These are phyloP conservation scores for Pedetes capensis DNA, from an alignment of 2,113 vertebrate species.

Conservation along the genomic window DNA sequence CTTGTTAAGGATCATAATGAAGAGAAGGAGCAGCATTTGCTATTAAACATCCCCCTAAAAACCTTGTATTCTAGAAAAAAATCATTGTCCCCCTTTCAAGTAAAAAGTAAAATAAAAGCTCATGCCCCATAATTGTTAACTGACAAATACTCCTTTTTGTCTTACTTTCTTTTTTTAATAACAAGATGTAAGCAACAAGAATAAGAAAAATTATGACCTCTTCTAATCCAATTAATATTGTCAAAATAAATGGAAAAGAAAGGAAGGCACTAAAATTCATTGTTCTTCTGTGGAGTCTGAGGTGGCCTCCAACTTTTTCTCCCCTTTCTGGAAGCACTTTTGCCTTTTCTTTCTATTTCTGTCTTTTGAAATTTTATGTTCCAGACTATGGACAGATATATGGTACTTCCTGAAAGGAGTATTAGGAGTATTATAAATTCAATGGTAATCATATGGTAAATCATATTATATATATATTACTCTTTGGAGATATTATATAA, in stretches of 20 bases:
- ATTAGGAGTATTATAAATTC: neutral
- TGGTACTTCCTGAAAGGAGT: neutral
- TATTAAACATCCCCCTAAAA: neutral
- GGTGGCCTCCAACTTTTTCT: neutral
- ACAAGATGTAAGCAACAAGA: neutral
- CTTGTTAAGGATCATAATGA: neutral
- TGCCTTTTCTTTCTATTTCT: neutral
- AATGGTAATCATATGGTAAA: neutral
- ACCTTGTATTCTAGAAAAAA: neutral
- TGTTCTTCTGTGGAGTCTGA: neutral
- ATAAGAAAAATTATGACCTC: neutral
- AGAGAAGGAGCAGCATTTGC: neutral
- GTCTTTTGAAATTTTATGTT: constrained; percentile 19
- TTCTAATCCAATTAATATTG: neutral
- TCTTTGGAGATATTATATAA: neutral
- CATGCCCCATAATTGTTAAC: neutral
- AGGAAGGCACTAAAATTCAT: neutral
- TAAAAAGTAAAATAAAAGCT: constrained; percentile 1
- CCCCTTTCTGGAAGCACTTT: neutral
- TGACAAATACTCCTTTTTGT: neutral
- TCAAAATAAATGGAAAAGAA: neutral
- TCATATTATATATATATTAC: neutral
- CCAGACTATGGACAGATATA: neutral
- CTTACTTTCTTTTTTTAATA: neutral
- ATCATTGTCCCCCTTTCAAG: neutral